These are phyloP conservation scores for Atta texana DNA, from an alignment of 1,140 invertebrate species.

Conservation along the genomic window DNA sequence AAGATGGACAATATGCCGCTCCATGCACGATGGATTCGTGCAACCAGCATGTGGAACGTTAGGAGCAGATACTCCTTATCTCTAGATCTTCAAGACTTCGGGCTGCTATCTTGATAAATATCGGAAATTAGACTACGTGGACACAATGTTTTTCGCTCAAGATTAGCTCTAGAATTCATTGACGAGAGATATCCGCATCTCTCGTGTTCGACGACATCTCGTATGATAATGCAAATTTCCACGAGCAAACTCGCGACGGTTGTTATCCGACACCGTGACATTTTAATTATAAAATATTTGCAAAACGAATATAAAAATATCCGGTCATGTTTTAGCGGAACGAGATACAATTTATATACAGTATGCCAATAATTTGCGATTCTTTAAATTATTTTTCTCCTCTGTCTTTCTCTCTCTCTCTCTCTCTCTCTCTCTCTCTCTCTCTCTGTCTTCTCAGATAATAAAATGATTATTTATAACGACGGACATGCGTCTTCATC, in stretches of 20 bases:
- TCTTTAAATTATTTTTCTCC: constrained; percentile 25
- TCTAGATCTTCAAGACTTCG: not conserved
- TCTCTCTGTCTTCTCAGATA: constrained; percentile 1
- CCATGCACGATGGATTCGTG: constrained; percentile 5
- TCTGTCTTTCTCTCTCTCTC: not conserved
- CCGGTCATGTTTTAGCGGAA: constrained; percentile 25
- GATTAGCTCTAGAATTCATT: constrained; percentile 36
- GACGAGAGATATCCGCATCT: not conserved
- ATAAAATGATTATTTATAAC: constrained; percentile 55
- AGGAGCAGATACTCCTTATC: constrained; percentile 34
- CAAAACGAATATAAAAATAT: constrained; percentile 44
- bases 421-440: not conserved
- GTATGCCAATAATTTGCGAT: not conserved
- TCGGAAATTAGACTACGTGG: not conserved
- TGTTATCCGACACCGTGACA: constrained; percentile 42
- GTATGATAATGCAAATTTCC: constrained; percentile 17
- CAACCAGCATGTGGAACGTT: constrained; percentile 20
- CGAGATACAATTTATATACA: not conserved
- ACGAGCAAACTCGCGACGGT: constrained; percentile 28
- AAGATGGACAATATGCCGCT: constrained; percentile 13
- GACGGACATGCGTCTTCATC: not conserved
- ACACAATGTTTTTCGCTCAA: constrained; percentile 18
- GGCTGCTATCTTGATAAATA: constrained; percentile 35
- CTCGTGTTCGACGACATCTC: not conserved
- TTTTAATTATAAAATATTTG: constrained; percentile 33